Evolutionary conservation across 2,797 vertebrate species (phyloP).

Genomic region (Galaxias olidus): DNA sequence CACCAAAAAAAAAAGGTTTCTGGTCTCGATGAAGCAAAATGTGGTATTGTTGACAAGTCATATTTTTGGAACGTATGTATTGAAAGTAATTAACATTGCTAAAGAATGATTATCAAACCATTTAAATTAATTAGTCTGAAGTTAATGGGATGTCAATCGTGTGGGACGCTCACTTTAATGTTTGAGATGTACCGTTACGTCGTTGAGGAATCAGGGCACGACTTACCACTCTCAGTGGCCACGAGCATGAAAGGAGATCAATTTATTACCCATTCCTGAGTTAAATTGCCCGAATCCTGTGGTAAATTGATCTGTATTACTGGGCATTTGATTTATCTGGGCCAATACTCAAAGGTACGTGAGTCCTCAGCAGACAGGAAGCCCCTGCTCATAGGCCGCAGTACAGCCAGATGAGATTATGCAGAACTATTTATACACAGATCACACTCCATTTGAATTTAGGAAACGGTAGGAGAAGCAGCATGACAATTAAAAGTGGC

Average conservation of each 20-base stretch:
- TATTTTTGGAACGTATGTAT: no score
- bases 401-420: no score
- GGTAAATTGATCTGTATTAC: conserved; percentile 32
- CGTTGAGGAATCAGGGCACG: not conserved
- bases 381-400: not conserved
- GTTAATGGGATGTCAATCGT: not conserved
- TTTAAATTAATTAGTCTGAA: no score
- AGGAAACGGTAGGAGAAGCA: no score
- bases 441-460: no score
- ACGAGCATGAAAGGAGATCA: conserved; percentile 13
- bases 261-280: conserved; percentile 33
- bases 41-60: no score
- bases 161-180: not conserved
- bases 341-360: conserved; percentile 23
- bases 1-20: no score
- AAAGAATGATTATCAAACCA: no score
- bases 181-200: not conserved
- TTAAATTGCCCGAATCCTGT: conserved; percentile 34
- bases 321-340: conserved; percentile 24
- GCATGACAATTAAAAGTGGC: no score
- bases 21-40: no score
- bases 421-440: no score
- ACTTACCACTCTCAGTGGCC: conserved; percentile 14
- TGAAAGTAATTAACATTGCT: no score
- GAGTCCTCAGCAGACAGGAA: conserved; percentile 34